Evolutionary conservation across 2,797 vertebrate genomes (phyloP), one percentile per base, ranked within the genome.

Genomic region (Dendrocincla fuliginosa): DNA sequence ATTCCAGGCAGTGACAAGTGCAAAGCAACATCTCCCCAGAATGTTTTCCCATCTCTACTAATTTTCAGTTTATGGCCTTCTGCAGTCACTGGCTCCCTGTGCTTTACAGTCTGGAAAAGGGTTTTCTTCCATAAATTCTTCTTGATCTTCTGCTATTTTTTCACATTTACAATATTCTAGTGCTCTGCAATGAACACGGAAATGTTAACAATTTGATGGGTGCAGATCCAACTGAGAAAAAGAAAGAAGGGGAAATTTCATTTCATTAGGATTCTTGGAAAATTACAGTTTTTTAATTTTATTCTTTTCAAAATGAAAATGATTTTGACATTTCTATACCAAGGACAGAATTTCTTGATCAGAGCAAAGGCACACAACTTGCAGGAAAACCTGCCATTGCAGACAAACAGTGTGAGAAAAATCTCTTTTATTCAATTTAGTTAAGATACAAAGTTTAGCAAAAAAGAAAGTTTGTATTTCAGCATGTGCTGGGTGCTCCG

Each of bases 341-440:
- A 56, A 13, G 28, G 28, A n/a, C 8, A 16, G 11, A 3, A 35
- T 42, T 69, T n/a, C 44, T 30, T 32, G 23, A 18, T 53, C 53
- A 71, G 37, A 80, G 46, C 5, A 52, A 55, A 84, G 53, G 19
- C 1, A 0, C 5, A 2, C 0, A 2, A 7, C 10, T 7, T 28
- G 47, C 39, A 9, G 47, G 39, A 59, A 39, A 3, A 5, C 19
- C n/a, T n/a, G 5, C 17, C 13, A 55, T 55, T 64, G 32, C 30
- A 71, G 32, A 41, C 5, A 17, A 87, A 68, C 16, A 59, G 28
- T 35, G 35, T 35, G 35, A 35, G 35, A 35, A 35, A 35, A 35
- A 35, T 35, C 35, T 35, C 35, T 35, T 35, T 35, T 35, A 35
- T 35, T 35, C 35, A 35, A 35, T 35, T 35, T 35, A 35, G 35